Base-by-base conservation (phyloP, 2,888 invertebrate species). In the Danaus chrysippus region DNA sequence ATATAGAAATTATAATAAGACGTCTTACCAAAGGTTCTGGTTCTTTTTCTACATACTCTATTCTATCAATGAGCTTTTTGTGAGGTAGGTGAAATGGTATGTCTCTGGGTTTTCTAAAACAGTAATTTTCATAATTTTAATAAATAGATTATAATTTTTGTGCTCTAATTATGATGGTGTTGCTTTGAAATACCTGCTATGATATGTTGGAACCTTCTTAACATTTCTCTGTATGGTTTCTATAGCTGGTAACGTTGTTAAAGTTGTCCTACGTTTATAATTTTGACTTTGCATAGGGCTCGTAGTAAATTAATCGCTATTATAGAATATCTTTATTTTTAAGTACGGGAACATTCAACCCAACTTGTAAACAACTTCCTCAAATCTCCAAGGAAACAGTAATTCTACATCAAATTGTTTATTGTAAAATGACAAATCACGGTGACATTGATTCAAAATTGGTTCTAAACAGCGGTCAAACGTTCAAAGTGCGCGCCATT, bases 1-100 rank as follows among this genome's bases (percentile, higher is more conserved):
- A 34, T 5, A 34, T 34, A 34, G 23, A 34, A 3, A 34, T 34
- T 34, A 34, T 34, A 23, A 23, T 6, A 3, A 49, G 17, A 10
- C n/a, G 10, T 10, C 73, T 80, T 86, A 94, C 94, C 87, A 94
- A 76, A 23, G 94, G 94, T 74, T 94, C 93, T 0, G 92, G 91
- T 62, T 84, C 81, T 64, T 86, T 82, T 69, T 86, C 88, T 42
- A 92, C 92, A 71, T 84, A 89, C 76, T 93, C 93, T 62, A 93
- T 93, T 77, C 92, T 93, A 69, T 93, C 93, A 65, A 94, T 75
- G 23, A 94, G 76, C 70, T 92, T 93, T 71, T 91, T 92, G 71
- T 93, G 93, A 0, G 93, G 93, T 62, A 93, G 78, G 72, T 93
- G 93, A 71, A 93, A 93, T 8, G 93, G 92, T 55, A 93, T 82